Base-by-base conservation (phyloP, 2,113 vertebrate species). In the Oryctolagus cuniculus region DNA sequence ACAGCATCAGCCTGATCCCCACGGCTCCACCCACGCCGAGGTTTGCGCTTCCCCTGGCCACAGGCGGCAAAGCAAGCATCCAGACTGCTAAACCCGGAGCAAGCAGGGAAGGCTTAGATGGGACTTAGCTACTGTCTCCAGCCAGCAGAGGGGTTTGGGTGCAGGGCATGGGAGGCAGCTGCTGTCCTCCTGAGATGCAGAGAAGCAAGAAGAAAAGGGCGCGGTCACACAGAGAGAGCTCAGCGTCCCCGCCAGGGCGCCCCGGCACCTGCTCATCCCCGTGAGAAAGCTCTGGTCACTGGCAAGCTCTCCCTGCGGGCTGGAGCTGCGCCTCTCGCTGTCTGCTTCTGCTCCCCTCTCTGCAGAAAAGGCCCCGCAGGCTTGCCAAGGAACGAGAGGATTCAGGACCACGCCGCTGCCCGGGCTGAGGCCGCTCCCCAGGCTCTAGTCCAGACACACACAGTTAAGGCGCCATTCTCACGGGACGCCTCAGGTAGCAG, bases 61-160 rank as follows among this genome's bases (percentile, higher is more conserved):
- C 0, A 24, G 75, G 72, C 27, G 0, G 21, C 15, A 58, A 31
- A 93, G 53, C 67, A 92, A 75, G 22, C 63, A 21, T 25, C 10
- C 55, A 61, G 55, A 49, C 1, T 78, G n/a, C 70, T 77, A 84
- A 86, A 38, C 64, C 69, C 64, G 36, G 91, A 75, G 78, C 72
- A 34, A 81, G 53, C 66, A 51, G 73, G 38, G 21, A 88, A 72
- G 72, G 44, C 77, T 80, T n/a, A 67, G n/a, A 49, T 34, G 67
- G 61, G 94, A 85, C 63, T 24, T 36, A 53, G 49, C 11, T 0
- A 13, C 67, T 75, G 66, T 81, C 61, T 44, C 69, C 77, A 53
- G 24, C 84, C 13, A 4, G 58, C 29, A 36, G 15, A 91, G 55
- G 79, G 87, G 49, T 44, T 88, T 96, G n/a, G 90, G 79, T 79